These are phyloP conservation scores for Epirrhoe tristata DNA, from an alignment of 2,888 invertebrate species.

Conservation along the genomic window DNA sequence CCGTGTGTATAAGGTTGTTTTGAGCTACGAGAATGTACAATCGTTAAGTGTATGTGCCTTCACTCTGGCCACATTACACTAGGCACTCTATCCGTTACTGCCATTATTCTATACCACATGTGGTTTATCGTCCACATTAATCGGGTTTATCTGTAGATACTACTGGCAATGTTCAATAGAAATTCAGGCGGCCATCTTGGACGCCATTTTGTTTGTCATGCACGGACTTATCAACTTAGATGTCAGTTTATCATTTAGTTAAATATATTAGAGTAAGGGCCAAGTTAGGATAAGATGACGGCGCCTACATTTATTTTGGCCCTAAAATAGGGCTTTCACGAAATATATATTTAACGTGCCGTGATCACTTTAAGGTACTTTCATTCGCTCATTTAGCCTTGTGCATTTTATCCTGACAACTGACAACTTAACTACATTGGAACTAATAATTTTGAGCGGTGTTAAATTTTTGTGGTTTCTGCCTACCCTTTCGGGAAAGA, in stretches of 20 bases:
- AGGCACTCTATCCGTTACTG: conserved; percentile 29
- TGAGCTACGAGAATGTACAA: not conserved
- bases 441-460: not conserved
- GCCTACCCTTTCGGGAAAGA: too few species aligned
- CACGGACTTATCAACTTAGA: conserved; percentile 21
- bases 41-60: conserved; percentile 22
- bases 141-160: conserved; percentile 23
- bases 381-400: not conserved
- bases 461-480: too few species aligned
- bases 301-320: conserved; percentile 60
- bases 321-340: conserved; percentile 38
- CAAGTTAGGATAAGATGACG: conserved; percentile 64
- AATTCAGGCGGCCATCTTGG: conserved; percentile 5
- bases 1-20: not conserved
- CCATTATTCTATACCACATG: conserved; percentile 28
- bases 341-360: conserved; percentile 38
- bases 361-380: conserved; percentile 16
- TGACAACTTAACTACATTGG: not conserved
- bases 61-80: conserved; percentile 27
- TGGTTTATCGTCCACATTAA: conserved; percentile 19
- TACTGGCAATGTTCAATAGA: conserved; percentile 18
- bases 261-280: conserved; percentile 72
- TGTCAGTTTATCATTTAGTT: conserved; percentile 59
- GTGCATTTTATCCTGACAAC: conserved; percentile 6
- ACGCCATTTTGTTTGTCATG: conserved; percentile 13